phyloP scores from a whole-genome alignment of 1,140 invertebrate species.

The Berghia stephanieae region DNA sequence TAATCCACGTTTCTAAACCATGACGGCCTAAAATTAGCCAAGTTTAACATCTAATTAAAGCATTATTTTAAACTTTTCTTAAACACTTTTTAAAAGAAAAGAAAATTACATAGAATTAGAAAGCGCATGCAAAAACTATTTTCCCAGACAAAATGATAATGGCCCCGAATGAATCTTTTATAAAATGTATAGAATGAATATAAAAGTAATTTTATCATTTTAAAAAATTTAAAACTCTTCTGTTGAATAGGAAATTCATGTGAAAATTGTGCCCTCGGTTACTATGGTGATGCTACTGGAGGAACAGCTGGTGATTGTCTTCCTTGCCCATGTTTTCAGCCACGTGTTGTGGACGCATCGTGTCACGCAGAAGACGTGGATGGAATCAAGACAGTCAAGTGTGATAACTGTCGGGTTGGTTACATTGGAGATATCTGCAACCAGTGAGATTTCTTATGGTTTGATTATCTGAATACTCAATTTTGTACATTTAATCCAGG shows the following conservation, averaged over 20 bases:
- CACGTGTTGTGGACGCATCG: conserved; percentile 25
- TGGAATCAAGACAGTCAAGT: conserved; percentile 10
- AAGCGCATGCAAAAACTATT: not conserved
- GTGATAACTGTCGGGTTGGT: conserved; percentile 77
- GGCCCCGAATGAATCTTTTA: not conserved
- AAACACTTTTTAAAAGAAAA: too few relatives aligned
- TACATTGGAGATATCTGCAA: conserved; percentile 90
- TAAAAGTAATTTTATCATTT: not conserved
- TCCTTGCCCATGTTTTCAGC: conserved; percentile 84
- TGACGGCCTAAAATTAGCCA: too few relatives aligned
- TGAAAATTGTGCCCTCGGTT: conserved; percentile 88
- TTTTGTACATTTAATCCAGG: too few relatives aligned
- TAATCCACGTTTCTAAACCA: too few relatives aligned
- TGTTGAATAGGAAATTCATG: conserved; percentile 86
- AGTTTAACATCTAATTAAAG: too few relatives aligned
- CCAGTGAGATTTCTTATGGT: conserved; percentile 70
- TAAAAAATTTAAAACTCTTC: conserved; percentile 5
- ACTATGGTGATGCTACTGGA: conserved; percentile 89
- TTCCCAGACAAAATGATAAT: not conserved
- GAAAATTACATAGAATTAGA: too few relatives aligned
- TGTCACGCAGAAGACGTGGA: conserved; percentile 7
- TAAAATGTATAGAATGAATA: not conserved
- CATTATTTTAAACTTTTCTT: too few relatives aligned
- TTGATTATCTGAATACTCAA: too few relatives aligned
- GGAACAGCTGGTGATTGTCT: conserved; percentile 91